These are phyloP conservation scores for Crepidodera aurea DNA, from an alignment of 2,888 invertebrate species.

Conservation along the genomic window DNA sequence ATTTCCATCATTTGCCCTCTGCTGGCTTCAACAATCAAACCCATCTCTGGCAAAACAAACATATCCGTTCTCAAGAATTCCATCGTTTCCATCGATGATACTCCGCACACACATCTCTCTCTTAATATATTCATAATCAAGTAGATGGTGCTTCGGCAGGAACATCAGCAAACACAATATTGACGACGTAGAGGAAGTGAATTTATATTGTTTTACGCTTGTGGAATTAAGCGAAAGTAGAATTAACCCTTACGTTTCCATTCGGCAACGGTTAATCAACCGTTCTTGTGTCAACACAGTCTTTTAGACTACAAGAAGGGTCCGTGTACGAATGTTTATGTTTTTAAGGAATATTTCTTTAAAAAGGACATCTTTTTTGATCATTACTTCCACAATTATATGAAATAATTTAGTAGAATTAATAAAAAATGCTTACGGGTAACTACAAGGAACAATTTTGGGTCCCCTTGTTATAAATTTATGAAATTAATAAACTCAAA, in stretches of 20 bases:
- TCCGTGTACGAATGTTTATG: neutral
- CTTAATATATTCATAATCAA: conserved; percentile 61
- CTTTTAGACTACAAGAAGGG: neutral
- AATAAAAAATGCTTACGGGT: no score
- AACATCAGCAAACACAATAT: conserved; percentile 60
- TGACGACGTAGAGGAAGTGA: conserved; percentile 52
- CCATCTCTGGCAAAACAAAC: conserved; percentile 26
- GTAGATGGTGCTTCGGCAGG: conserved; percentile 39
- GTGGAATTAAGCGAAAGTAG: conserved; percentile 61
- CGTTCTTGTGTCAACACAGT: conserved; percentile 47
- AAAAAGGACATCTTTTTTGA: no score
- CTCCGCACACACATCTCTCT: conserved; percentile 46
- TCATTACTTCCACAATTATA: no score
- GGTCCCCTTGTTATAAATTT: no score
- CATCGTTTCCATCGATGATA: conserved; percentile 27
- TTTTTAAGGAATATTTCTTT: neutral
- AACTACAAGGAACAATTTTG: no score
- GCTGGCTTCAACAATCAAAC: neutral
- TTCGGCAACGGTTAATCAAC: conserved; percentile 54
- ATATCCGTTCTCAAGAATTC: conserved; percentile 32
- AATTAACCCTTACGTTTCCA: conserved; percentile 54
- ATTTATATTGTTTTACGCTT: conserved; percentile 58
- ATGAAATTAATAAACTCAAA: no score
- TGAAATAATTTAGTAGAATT: no score
- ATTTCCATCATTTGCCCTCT: no score